These are phyloP conservation scores for Leptura quadrifasciata DNA, from an alignment of 2,888 invertebrate species.

Conservation along the genomic window DNA sequence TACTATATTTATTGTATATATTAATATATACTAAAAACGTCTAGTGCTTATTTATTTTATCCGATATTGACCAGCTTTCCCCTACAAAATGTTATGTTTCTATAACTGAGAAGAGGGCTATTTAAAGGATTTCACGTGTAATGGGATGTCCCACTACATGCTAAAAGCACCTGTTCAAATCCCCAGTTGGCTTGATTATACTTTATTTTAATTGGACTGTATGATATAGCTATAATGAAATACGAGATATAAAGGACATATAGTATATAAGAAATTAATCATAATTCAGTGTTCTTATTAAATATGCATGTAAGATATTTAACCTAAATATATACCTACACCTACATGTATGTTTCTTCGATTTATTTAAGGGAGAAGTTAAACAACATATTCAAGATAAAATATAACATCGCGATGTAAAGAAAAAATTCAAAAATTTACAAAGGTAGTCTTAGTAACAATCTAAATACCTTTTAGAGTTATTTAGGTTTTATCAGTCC, in stretches of 20 bases:
- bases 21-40: no score
- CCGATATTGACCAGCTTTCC: neutral
- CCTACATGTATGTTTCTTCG: no score
- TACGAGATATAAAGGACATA: neutral
- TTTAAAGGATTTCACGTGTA: constrained; percentile 2
- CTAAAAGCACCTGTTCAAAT: constrained; percentile 4
- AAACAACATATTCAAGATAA: no score
- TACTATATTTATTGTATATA: no score
- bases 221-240: neutral
- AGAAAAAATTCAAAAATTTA: no score
- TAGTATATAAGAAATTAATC: neutral
- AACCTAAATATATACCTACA: no score
- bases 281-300: neutral
- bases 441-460: no score
- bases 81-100: neutral
- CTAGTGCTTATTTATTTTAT: no score
- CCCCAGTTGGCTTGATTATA: neutral
- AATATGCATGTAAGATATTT: neutral
- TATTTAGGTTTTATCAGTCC: no score
- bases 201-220: neutral
- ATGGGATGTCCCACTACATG: neutral
- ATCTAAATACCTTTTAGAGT: no score
- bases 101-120: neutral
- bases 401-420: no score
- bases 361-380: no score